These are phyloP conservation scores for Ctenicera cuprea DNA, from an alignment of 2,888 invertebrate species.

Conservation along the genomic window DNA sequence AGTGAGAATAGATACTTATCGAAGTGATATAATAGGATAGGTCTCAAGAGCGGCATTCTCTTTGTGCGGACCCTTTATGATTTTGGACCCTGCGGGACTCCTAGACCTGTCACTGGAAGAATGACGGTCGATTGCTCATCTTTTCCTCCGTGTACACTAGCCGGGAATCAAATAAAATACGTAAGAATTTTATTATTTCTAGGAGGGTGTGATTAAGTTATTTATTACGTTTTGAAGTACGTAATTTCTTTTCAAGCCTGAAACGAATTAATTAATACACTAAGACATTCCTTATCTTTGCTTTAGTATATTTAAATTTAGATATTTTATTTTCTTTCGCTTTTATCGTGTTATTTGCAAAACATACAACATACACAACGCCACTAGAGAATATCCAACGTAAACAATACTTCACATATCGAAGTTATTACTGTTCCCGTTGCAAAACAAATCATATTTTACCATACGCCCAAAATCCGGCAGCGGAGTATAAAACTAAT, in stretches of 20 bases:
- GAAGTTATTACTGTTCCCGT: neutral
- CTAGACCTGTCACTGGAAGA: constrained; percentile 53
- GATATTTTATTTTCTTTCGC: neutral
- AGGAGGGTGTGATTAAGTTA: constrained; percentile 45
- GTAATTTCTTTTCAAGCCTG: neutral
- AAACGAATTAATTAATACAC: neutral
- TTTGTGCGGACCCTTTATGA: constrained; percentile 54
- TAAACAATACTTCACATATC: neutral
- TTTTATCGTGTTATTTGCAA: no score
- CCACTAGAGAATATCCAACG: no score
- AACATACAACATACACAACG: no score
- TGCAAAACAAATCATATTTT: constrained; percentile 26
- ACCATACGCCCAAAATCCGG: constrained; percentile 19
- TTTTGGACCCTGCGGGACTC: constrained; percentile 52
- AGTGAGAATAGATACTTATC: constrained; percentile 55
- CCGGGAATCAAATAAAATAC: constrained; percentile 50
- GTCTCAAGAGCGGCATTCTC: constrained; percentile 54
- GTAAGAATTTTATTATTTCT: constrained; percentile 40
- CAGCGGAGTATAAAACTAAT: constrained; percentile 31
- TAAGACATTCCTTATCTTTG: neutral
- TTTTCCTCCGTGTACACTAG: constrained; percentile 45
- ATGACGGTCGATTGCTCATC: constrained; percentile 54
- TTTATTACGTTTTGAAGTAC: neutral
- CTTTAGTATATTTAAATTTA: neutral
- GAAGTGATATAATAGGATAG: constrained; percentile 54